Percentiles rank a stretch among this genome's conserved stretches.
Evolutionary conservation across 2,113 vertebrate genomes (phyloP).

Genomic region (Xenopus tropicalis): DNA sequence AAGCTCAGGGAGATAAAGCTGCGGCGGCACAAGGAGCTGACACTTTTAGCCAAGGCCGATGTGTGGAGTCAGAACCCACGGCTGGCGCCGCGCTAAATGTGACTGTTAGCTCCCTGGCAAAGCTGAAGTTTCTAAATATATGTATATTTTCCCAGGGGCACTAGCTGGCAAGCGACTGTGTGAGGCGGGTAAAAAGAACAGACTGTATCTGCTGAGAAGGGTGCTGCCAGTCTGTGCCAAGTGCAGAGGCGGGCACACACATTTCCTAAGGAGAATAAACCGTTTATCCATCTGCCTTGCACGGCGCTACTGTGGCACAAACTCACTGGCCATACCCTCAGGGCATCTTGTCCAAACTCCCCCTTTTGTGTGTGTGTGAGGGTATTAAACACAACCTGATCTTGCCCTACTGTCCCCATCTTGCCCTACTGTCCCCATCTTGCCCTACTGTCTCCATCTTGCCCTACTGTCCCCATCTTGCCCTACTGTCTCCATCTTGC

Average conservation of each 20-base stretch:
- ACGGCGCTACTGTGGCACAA: not conserved
- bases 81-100: not conserved
- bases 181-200: conserved; percentile 9
- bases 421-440: too few species aligned
- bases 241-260: not conserved
- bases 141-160: too few species aligned
- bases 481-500: too few species aligned
- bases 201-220: conserved; percentile 11
- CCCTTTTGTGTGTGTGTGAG: too few species aligned
- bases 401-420: too few species aligned
- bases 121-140: not conserved
- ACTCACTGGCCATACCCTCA: too few species aligned
- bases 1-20: not conserved
- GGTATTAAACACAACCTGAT: too few species aligned
- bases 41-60: not conserved
- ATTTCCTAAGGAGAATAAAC: not conserved
- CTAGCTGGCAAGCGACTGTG: not conserved
- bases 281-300: conserved; percentile 11
- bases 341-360: too few species aligned
- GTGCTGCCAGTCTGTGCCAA: conserved; percentile 4
- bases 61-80: too few species aligned
- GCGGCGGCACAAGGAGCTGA: not conserved
- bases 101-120: not conserved
- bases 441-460: too few species aligned
- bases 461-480: too few species aligned